phyloP scores from a whole-genome alignment of 1,140 invertebrate genomes.

The Hypothenemus hampei region DNA sequence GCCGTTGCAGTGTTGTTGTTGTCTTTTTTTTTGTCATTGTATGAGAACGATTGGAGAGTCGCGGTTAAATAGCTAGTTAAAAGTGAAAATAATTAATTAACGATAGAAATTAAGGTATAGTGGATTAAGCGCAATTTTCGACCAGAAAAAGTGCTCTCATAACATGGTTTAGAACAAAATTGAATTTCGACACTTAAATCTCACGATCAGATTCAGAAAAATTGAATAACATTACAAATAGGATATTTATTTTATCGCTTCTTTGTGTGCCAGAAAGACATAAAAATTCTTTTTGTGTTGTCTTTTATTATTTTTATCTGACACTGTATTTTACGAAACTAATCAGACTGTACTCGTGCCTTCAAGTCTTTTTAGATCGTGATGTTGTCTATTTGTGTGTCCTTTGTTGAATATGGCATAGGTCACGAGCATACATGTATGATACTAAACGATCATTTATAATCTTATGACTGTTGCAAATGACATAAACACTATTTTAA shows the following conservation, averaged over 20 bases:
- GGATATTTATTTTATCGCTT: no score
- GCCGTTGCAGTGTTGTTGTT: slow-evolving; percentile 1
- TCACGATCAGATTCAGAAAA: no score
- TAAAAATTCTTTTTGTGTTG: no score
- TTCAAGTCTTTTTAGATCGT: slow-evolving; percentile 6
- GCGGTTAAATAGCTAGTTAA: slow-evolving; percentile 8
- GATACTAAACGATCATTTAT: slow-evolving; percentile 18
- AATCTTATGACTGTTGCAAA: no score
- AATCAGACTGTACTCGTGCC: slow-evolving; percentile 16
- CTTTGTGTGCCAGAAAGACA: no score
- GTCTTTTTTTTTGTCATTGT: no score
- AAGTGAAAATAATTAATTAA: slow-evolving; percentile 16
- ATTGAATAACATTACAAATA: no score
- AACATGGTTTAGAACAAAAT: not conserved
- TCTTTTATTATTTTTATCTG: no score
- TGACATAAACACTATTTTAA: no score
- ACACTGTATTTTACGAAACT: slow-evolving; percentile 22
- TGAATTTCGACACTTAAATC: not conserved
- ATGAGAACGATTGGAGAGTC: slow-evolving; percentile 1
- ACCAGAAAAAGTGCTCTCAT: not conserved
- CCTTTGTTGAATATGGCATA: slow-evolving; percentile 13
- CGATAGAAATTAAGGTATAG: slow-evolving; percentile 10
- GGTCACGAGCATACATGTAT: slow-evolving; percentile 20
- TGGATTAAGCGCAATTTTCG: not conserved
- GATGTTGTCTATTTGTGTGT: slow-evolving; percentile 17